These are phyloP conservation scores for Microplitis demolitor DNA, from an alignment of 1,140 invertebrate genomes.

Conservation along the genomic window DNA sequence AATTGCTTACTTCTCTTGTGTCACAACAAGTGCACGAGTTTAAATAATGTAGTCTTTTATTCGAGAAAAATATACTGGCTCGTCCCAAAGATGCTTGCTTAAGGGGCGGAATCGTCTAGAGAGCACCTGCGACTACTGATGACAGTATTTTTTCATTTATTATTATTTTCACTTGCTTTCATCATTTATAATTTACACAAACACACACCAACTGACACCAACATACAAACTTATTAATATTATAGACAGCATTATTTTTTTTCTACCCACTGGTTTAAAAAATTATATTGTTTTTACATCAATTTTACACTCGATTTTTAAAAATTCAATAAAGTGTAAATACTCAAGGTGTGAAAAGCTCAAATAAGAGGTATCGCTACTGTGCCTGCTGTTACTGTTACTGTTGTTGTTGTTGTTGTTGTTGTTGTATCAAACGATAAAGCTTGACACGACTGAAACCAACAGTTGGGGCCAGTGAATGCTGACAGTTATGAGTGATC, in stretches of 20 bases:
- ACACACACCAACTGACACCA: too few relatives aligned
- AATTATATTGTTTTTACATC: neutral
- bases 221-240: conserved; percentile 9
- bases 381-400: too few relatives aligned
- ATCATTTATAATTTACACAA: too few relatives aligned
- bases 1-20: conserved; percentile 29
- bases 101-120: neutral
- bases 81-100: neutral
- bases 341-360: neutral
- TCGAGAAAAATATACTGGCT: conserved; percentile 10
- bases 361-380: neutral
- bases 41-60: conserved; percentile 39
- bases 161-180: conserved; percentile 13
- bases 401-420: neutral
- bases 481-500: conserved; percentile 16
- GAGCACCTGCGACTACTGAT: neutral
- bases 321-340: neutral
- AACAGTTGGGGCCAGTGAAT: conserved; percentile 12
- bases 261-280: too few relatives aligned
- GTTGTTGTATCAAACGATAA: conserved; percentile 1
- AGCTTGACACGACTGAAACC: conserved; percentile 11
- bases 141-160: conserved; percentile 14
- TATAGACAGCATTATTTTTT: neutral
- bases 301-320: conserved; percentile 5
- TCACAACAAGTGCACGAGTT: conserved; percentile 13